These are phyloP conservation scores for Pseudopipra pipra DNA, from an alignment of 2,113 vertebrate genomes.

Conservation along the genomic window DNA sequence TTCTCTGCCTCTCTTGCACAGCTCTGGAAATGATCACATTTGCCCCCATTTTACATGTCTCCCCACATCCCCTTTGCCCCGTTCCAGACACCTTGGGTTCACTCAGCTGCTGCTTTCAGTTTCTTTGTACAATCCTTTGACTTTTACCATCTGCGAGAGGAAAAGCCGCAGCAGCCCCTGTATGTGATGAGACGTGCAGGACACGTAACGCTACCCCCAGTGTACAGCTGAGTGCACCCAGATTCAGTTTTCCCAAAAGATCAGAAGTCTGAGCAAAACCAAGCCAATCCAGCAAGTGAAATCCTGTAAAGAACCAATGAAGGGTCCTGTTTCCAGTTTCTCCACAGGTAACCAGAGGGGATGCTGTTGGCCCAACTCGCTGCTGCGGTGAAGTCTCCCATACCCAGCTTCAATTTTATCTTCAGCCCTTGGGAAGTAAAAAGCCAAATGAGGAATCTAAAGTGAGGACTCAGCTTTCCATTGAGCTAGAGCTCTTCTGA, in stretches of 20 bases:
- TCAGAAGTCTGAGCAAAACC: neutral
- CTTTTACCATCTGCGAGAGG: constrained; percentile 2
- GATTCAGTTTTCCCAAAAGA: neutral
- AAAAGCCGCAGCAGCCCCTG: neutral
- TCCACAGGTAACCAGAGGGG: neutral
- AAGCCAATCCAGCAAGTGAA: neutral
- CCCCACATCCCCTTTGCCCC: neutral
- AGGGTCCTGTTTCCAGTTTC: neutral
- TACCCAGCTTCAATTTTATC: neutral
- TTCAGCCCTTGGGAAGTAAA: neutral
- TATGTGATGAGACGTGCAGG: neutral
- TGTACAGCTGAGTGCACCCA: neutral
- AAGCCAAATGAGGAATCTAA: neutral
- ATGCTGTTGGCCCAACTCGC: neutral
- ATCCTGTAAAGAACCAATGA: neutral
- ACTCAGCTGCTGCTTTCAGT: neutral
- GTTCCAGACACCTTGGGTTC: neutral
- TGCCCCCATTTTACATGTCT: constrained; percentile 4
- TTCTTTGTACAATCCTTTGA: neutral
- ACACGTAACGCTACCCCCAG: neutral
- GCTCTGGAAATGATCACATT: constrained; percentile 37
- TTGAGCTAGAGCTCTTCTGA: neutral
- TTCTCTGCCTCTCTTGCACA: constrained; percentile 12
- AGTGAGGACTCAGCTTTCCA: neutral
- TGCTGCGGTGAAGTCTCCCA: neutral